phyloP scores from a whole-genome alignment of 2,888 invertebrate species.

The Crepidodera aurea region DNA sequence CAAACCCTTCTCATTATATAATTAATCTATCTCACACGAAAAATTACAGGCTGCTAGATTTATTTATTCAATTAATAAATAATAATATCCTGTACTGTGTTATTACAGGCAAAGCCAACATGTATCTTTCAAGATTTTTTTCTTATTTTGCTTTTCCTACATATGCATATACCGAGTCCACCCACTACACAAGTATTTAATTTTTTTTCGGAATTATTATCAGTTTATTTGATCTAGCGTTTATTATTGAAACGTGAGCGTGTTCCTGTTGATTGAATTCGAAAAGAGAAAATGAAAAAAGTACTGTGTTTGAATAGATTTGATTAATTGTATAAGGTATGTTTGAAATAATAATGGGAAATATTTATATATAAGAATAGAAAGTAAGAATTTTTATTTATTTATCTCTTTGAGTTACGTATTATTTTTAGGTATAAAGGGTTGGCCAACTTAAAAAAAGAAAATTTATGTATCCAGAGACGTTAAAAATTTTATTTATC shows the following conservation, averaged over 20 bases:
- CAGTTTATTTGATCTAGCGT: constrained; percentile 4
- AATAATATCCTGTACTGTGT: constrained; percentile 32
- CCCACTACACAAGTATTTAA: neutral
- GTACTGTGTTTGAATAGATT: neutral
- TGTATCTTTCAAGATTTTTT: too few relatives aligned
- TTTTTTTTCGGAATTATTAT: constrained; percentile 1
- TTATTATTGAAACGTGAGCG: constrained; percentile 20
- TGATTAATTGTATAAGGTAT: neutral
- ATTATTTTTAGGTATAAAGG: too few relatives aligned
- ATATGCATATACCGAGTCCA: constrained; percentile 5
- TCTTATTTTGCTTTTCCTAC: neutral
- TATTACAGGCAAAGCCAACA: constrained; percentile 21
- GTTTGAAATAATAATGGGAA: neutral
- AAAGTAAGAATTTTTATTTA: neutral
- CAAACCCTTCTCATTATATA: constrained; percentile 7
- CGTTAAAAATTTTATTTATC: too few relatives aligned
- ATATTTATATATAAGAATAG: too few relatives aligned
- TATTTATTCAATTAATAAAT: constrained; percentile 39
- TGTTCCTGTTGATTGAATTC: constrained; percentile 26
- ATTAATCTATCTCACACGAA: constrained; percentile 27
- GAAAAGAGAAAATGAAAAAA: constrained; percentile 1
- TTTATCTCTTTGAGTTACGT: too few relatives aligned
- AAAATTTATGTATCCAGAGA: too few relatives aligned
- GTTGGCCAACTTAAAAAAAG: too few relatives aligned
- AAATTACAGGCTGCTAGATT: constrained; percentile 30